A percentile compares a stretch with the other conserved stretches of the same genome.
Evolutionary conservation across 2,888 invertebrate genomes (phyloP).

Genomic region (Melanargia galathea): DNA sequence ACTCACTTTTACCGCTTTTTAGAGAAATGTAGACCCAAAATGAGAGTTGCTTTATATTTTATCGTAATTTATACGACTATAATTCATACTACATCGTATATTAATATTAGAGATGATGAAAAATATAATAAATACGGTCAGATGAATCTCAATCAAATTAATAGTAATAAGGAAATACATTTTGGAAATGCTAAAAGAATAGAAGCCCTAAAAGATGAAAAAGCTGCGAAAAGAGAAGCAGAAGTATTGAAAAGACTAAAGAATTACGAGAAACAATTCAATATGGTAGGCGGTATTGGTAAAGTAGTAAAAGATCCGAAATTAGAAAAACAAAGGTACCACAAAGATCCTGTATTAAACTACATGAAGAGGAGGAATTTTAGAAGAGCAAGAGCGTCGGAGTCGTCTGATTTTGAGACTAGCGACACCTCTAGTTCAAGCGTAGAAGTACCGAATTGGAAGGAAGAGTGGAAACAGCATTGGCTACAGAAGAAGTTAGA

Average conservation of each 20-base stretch:
- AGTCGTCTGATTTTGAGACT: conserved; percentile 34
- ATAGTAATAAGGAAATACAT: neutral
- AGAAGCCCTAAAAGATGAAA: conserved; percentile 24
- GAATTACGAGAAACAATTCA: conserved; percentile 22
- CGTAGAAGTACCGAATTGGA: conserved; percentile 47
- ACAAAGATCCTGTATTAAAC: conserved; percentile 56
- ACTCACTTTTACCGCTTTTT: conserved; percentile 21
- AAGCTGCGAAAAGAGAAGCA: conserved; percentile 35
- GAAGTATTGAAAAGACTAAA: conserved; percentile 28
- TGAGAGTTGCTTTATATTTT: conserved; percentile 45
- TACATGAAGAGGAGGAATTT: conserved; percentile 34
- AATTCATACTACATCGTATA: conserved; percentile 44
- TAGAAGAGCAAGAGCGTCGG: conserved; percentile 44
- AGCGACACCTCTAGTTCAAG: conserved; percentile 47
- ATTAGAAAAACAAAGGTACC: conserved; percentile 38
- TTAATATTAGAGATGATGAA: conserved; percentile 43
- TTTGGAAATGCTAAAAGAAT: conserved; percentile 13
- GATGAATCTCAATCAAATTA: neutral
- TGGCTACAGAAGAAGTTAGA: conserved; percentile 51
- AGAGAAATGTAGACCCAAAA: conserved; percentile 47
- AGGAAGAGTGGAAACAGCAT: conserved; percentile 49
- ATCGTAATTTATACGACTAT: conserved; percentile 35
- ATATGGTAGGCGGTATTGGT: conserved; percentile 9
- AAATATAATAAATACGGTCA: conserved; percentile 29
- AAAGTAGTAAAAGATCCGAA: conserved; percentile 23